Evolutionary conservation across 2,888 invertebrate genomes (phyloP).

Genomic region (Ischnus inquisitorius): DNA sequence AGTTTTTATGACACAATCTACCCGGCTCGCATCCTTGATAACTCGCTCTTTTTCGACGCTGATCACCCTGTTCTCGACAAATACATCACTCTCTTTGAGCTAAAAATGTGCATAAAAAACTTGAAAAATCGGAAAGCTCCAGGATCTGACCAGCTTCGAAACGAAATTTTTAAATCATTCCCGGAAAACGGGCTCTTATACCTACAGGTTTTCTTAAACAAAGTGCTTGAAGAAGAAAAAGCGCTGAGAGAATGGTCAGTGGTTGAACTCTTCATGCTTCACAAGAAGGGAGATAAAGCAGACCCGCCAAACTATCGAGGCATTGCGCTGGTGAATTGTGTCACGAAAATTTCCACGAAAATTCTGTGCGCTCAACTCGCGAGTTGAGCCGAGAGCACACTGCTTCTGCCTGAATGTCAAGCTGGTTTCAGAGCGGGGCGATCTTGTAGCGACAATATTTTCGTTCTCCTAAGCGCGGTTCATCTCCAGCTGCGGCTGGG

Average conservation of each 20-base stretch:
- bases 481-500: constrained; percentile 31
- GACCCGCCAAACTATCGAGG: constrained; percentile 62
- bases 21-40: no score
- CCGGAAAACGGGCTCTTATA: constrained; percentile 33
- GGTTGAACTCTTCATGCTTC: constrained; percentile 15
- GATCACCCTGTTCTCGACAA: background rate
- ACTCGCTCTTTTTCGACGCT: background rate
- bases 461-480: constrained; percentile 18
- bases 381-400: constrained; percentile 50
- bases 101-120: background rate
- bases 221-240: constrained; percentile 1
- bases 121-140: constrained; percentile 28
- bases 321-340: constrained; percentile 68
- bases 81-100: background rate
- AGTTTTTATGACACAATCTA: no score
- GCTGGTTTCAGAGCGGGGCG: constrained; percentile 59
- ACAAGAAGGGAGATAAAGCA: constrained; percentile 39
- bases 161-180: constrained; percentile 28
- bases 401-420: constrained; percentile 54
- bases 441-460: constrained; percentile 57
- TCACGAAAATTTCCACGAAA: constrained; percentile 68
- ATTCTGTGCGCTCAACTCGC: constrained; percentile 60
- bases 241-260: constrained; percentile 10
- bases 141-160: constrained; percentile 20
- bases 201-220: constrained; percentile 22